Base-by-base conservation (phyloP, 2,113 vertebrate genomes). In the Dasyurus viverrinus region DNA sequence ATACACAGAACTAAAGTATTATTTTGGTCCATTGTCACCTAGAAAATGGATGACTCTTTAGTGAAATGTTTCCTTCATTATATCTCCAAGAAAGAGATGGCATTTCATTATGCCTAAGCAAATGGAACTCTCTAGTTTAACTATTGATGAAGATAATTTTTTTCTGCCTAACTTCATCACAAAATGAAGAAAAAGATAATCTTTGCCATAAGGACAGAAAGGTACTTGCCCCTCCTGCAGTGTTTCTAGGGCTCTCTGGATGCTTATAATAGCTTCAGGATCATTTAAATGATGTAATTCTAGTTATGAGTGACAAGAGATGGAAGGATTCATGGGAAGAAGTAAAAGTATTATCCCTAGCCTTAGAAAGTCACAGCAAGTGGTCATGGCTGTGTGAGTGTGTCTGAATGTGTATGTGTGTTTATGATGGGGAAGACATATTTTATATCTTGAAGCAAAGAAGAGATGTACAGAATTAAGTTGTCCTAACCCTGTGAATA, bases 1-100 rank as follows among this genome's bases (percentile, higher is more conserved):
- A 52, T 11, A 52, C 1, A 52, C 9, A 60, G 55, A 53, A 94
- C 97, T 98, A 96, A 97, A 96, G 89, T 96, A 94, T 94, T 94
- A 90, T 96, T 98, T 98, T 97, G 95, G 96, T 23, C 96, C 94
- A 89, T 95, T 97, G 96, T 96, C 97, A 97, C 89, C 53, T 90
- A 89, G 90, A 97, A 94, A 98, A 97, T 92, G 54, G 90, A 96
- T 97, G 94, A 95, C 89, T 97, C 98, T 60, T 97, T 95, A 97
- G 96, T 95, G 93, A 90, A 91, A 90, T 97, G 95, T 97, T 95
- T 96, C 52, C 91, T 94, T 53, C 25, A 54, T 93, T 98, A n/a
- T 96, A 94, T 96, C 93, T 98, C 89, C 0, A n/a, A 60, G n/a
- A 96, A 68, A 92, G 96, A 94, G 93, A 7, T 25, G 89, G 91